Base-by-base conservation (phyloP, 2,797 vertebrate species). In the Ctenopoma kingsleyae region DNA sequence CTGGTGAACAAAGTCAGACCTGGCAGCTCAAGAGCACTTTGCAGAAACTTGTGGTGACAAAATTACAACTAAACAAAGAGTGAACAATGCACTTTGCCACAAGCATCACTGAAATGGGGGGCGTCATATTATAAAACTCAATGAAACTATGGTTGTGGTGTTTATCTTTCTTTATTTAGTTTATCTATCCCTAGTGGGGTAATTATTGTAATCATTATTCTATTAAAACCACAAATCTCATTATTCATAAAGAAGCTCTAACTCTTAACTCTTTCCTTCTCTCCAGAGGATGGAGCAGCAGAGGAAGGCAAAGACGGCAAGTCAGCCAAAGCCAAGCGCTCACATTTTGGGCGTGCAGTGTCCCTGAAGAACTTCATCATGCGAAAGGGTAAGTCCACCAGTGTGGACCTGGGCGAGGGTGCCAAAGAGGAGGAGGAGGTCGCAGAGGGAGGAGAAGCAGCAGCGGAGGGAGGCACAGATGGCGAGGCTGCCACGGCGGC, bases 281-380 rank as follows among this genome's bases (percentile, higher is more conserved):
- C 17, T 73, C 3, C 78, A 83, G 92, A 95, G 70, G 92, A 91
- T 8, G 92, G 90, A 64, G 87, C 89, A 8, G 80, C 86, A 4
- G 94, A 95, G 20, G 93, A 94, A 7, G 79, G 89, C 62, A 94
- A 94, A 88, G 94, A 94, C n/a, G 81, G 78, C 51, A 95, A 95
- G 83, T 80, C 90, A 1, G 91, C 91, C 81, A 95, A 94, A 77
- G 83, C 92, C 76, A 95, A 95, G 80, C 93, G 94, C 67, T 85
- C 93, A 2, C 94, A 94, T 67, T 95, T 94, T 0, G 92, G 92
- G 79, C 94, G 94, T 0, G 94, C 94, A 0, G 93, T 95, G 40
- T 95, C 94, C 62, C 88, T 95, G 84, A 95, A 95, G 84, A 95
- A 95, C 82, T 95, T 95, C 90, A 94, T 95, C 87, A 69, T 95